Base-by-base conservation (phyloP, 2,797 vertebrate genomes). In the Malacoraja senta region DNA sequence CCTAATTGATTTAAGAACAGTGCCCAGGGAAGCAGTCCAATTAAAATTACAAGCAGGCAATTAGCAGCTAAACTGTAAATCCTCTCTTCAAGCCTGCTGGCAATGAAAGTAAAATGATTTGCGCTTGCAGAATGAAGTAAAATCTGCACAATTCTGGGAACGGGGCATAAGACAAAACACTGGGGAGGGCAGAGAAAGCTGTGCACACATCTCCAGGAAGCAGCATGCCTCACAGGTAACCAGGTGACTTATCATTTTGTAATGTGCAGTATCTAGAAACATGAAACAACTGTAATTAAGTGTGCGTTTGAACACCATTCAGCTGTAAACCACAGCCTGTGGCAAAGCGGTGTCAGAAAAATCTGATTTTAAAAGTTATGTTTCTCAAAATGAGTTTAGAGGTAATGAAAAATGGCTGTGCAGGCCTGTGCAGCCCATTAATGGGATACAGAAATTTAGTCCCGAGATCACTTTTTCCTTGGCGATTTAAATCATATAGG, bases 41-140 rank as follows among this genome's bases (percentile, higher is more conserved):
- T 99, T 98, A 98, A 98, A 98, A 98, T 98, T 97, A 98, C 97
- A 98, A 98, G 97, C 97, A 97, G 96, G 97, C 97, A 98, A 98
- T 99, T 99, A 98, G 97, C 97, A 97, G 95, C 96, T 97, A 96
- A 96, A 96, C 97, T 96, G 96, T 96, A 98, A 98, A 98, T 98
- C 97, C 98, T 98, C 96, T 96, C 94, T 95, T 95, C 97, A 97
- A 97, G 96, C 95, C 95, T 95, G 96, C 96, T 98, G 97, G 97
- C 97, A 97, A 97, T 96, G 94, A 93, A 96, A 97, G 68, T 74
- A 97, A 97, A 96, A 96, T 97, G 95, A 97, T 97, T 97, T 96
- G 96, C 96, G 95, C 95, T 96, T 95, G 94, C 96, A 95, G 96
- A 96, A 96, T 96, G 94, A 95, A 95, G 94, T 95, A 94, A 96